Percentiles rank a stretch among this genome's conserved stretches.
Conservation (phyloP, 2,888 invertebrate species). For the Folsomia manolachei region DNA sequence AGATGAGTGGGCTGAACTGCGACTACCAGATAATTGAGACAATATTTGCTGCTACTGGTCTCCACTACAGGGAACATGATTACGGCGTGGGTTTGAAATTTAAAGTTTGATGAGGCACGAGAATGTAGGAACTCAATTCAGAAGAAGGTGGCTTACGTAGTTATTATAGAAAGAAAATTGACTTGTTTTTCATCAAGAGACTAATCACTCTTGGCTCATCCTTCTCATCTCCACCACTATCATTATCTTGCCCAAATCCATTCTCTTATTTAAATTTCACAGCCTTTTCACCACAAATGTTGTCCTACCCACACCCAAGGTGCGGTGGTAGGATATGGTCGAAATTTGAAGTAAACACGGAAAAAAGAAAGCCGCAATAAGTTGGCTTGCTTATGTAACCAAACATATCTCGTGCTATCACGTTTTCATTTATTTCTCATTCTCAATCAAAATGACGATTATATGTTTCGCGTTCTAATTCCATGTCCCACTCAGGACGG, state of each 20-base stretch:
- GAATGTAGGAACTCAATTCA: not conserved
- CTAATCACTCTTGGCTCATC: constrained; percentile 9
- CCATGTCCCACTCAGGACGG: not conserved
- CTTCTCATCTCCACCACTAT: constrained; percentile 8
- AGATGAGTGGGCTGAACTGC: not conserved
- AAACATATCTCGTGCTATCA: not conserved
- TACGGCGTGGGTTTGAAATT: too few relatives aligned
- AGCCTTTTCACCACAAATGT: not conserved
- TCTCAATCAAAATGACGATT: not conserved
- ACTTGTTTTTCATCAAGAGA: constrained; percentile 12
- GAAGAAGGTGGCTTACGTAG: too few relatives aligned
- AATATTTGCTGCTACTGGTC: too few relatives aligned
- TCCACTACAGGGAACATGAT: too few relatives aligned
- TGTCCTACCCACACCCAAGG: not conserved
- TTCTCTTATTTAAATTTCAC: constrained; percentile 13
- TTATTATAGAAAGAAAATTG: constrained; percentile 1
- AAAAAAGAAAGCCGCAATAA: not conserved
- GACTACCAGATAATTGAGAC: too few relatives aligned
- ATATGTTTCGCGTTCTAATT: not conserved
- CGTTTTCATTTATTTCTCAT: not conserved
- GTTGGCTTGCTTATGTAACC: not conserved
- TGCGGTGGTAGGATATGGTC: not conserved
- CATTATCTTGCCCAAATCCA: constrained; percentile 17
- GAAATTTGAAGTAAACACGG: too few relatives aligned
- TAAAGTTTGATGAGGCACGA: not conserved